Evolutionary conservation across 2,888 invertebrate genomes (phyloP), one percentile per base, ranked within the genome.

Genomic region (Diploptera punctata): DNA sequence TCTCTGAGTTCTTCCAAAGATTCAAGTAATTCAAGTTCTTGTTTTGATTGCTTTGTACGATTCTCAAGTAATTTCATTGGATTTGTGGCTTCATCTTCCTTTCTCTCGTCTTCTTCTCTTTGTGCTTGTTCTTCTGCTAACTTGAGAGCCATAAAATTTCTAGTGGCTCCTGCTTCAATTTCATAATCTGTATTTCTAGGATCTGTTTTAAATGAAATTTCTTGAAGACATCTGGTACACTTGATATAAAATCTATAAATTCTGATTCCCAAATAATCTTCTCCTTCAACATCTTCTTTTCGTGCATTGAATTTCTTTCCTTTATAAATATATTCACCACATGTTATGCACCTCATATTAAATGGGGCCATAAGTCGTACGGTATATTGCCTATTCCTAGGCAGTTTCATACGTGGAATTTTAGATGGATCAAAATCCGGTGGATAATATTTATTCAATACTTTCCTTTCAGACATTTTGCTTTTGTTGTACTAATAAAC

Each of bases 381-480:
- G 0, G 97, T 98, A 81, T 98, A 99, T 82, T 98, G 98, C 4
- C 98, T 89, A 83, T 98, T 98, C 85, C 95, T 94, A 24, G 95
- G 93, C 81, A 95, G 87, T 89, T 97, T 96, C 89, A 97, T 95
- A 76, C 98, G 95, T 77, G 99, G 99, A 67, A 99, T 98, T 86
- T 99, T 99, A 71, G 97, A 93, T 1, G 99, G 99, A 90, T 99
- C 99, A 83, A 98, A 99, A 87, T 99, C 99, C 81, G 99, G 99
- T 0, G 99, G 99, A 86, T 99, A 99, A 84, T 99, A 99, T 96
- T 99, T 99, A 80, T 96, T 96, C 81, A 96, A 88, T 70, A 96
- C 96, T 90, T 96, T 96, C 82, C 95, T 87, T 85, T 96, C 95
- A 60, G 95, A 95, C 95, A 96, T 96, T 24, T 26, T 65, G 31